Percentiles rank a stretch among this genome's conserved stretches.
Conservation (phyloP, 2,797 vertebrate genomes). For the Hydrophis major region DNA sequence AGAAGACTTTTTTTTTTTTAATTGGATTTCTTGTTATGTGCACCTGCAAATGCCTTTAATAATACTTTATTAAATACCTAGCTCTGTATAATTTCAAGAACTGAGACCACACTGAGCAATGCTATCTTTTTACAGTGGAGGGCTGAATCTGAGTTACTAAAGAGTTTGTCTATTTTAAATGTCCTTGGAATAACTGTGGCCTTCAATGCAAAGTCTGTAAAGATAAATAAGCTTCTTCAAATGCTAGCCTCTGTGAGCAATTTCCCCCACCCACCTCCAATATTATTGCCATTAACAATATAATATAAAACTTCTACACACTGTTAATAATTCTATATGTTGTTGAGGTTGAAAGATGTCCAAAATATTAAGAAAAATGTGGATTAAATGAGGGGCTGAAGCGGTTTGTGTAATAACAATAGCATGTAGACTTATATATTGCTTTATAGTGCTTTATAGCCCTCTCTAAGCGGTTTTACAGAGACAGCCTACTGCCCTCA, state of each 20-base stretch:
- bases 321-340: background rate
- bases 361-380: background rate
- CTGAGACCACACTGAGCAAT: background rate
- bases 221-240: background rate
- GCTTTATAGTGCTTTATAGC: too few species aligned
- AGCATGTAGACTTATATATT: too few species aligned
- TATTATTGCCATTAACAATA: background rate
- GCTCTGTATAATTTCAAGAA: background rate
- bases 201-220: background rate
- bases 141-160: background rate
- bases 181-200: background rate
- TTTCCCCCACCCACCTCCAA: background rate
- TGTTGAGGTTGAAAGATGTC: background rate
- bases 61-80: background rate
- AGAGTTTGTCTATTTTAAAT: background rate
- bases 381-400: background rate
- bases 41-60: too few species aligned
- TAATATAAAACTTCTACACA: background rate
- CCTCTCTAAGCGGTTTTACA: too few species aligned
- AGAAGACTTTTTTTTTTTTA: background rate
- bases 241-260: background rate
- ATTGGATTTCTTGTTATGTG: background rate
- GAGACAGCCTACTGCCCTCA: too few species aligned
- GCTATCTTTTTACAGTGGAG: background rate
- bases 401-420: too few species aligned